phyloP scores from a whole-genome alignment of 2,113 vertebrate species.

The Callopanchax toddi region DNA sequence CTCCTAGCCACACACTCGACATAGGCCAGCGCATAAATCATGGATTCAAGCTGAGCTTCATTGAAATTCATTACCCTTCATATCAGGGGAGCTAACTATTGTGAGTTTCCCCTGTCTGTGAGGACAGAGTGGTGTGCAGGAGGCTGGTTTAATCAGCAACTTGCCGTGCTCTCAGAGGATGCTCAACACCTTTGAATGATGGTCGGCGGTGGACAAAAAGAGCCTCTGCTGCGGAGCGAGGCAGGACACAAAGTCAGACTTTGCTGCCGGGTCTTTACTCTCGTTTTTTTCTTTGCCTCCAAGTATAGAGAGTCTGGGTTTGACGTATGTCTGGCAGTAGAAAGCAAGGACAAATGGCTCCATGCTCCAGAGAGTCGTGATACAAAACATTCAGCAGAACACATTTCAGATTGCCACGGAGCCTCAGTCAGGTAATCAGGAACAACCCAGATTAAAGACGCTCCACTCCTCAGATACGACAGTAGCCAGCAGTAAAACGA shows the following conservation, averaged over 20 bases:
- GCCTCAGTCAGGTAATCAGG: constrained; percentile 62
- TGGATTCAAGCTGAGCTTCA: constrained; percentile 73
- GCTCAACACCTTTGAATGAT: constrained; percentile 62
- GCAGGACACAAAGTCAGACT: constrained; percentile 42
- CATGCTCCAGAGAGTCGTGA: constrained; percentile 63
- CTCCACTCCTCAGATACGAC: constrained; percentile 24
- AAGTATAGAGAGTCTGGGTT: constrained; percentile 24
- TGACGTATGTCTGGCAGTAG: constrained; percentile 54
- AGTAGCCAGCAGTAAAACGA: constrained; percentile 22
- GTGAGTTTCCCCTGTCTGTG: constrained; percentile 56
- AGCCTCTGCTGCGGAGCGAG: constrained; percentile 33
- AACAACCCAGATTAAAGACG: constrained; percentile 55
- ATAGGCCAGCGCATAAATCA: constrained; percentile 75
- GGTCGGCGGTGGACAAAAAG: constrained; percentile 41
- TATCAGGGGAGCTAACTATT: constrained; percentile 74
- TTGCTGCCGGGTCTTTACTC: constrained; percentile 30
- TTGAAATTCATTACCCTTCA: constrained; percentile 79
- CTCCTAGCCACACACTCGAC: constrained; percentile 68
- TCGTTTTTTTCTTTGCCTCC: constrained; percentile 6
- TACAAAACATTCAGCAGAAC: constrained; percentile 61
- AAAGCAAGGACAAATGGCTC: constrained; percentile 67
- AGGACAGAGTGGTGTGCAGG: constrained; percentile 54
- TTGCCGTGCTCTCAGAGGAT: constrained; percentile 63
- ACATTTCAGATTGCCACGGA: constrained; percentile 55
- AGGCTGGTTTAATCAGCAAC: constrained; percentile 73